Base-by-base conservation (phyloP, 2,888 invertebrate genomes). In the Tenthredo livida region DNA sequence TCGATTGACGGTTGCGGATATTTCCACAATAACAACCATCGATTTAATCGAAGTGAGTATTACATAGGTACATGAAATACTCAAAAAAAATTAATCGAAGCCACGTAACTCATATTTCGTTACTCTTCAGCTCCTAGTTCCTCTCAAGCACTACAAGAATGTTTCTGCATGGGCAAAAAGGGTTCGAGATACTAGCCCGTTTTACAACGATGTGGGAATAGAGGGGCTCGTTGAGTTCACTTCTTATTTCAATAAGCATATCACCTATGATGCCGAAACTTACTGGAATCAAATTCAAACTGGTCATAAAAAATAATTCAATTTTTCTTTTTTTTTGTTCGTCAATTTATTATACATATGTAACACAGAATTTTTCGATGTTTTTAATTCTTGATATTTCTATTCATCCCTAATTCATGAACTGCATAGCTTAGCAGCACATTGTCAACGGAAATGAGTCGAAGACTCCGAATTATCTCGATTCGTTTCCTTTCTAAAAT, bases 1-100 rank as follows among this genome's bases (percentile, higher is more conserved):
- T 25, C 54, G 50, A 50, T 50, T 77, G 12, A 77, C 77, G 17
- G 77, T 77, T 37, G 77, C 77, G 2, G 77, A 77, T 77, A 77
- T 77, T 54, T 77, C 77, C n/a, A n/a, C 77, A n/a, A 54, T 77
- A 50, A 54, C 77, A 10, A 33, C 50, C 5, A 17, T 77, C 9
- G 77, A 77, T 29, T 9, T 77, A 9, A 21, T 77, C 77, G 77
- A 77, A 40, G 77, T 43, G 9, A 73, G 43, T 21, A 29, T 21
- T 10, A 15, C 33, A 7, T 67, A 2, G 4, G n/a, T n/a, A n/a
- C n/a, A 17, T 67, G 15, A 29, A 67, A 33, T 25, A 54, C 7
- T n/a, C 54, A 7, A 61, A 10, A 29, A 61, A 61, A 25, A 4
- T 6, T 61, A 3, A 25, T 25, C 25, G 3, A 67, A 2, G 12